Base-by-base conservation (phyloP, 2,888 invertebrate genomes). In the Diaphora mendica region DNA sequence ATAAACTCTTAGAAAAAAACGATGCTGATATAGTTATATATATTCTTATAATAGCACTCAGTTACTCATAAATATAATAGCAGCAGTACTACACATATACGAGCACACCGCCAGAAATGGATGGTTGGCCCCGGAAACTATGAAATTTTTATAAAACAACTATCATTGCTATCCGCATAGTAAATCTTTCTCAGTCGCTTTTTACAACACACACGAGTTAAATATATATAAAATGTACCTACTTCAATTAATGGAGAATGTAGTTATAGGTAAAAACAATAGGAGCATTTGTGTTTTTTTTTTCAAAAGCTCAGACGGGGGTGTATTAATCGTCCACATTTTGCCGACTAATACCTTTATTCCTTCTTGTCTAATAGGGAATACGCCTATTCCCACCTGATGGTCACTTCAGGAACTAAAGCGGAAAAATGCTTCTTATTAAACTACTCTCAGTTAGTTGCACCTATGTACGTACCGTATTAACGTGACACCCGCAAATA, bases 141-240 rank as follows among this genome's bases (percentile, higher is more conserved):
- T 62, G 67, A 70, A 70, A 74, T 68, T 74, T 71, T 71, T 71
- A 71, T 74, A 68, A 68, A 59, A 35, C 44, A 64, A 72, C 44
- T 15, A 35, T 30, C 15, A 44, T 8, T 15, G 42, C 66, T 62
- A 67, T 67, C 42, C 23, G 64, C 0, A 20, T 62, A 55, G 42
- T 59, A 69, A 62, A 72, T 68, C 33, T 33, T 44, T 62, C 35
- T n/a, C 62, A 42, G 67, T 72, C 5, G n/a, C 39, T 51, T 39
- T 73, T 68, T 65, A 66, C 66, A 55, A 71, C 17, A 67, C 67
- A 59, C 71, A 9, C 17, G 55, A 26, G 33, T n/a, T 17, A 48
- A 33, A 70, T 64, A 51, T 35, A 68, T 20, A 59, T 39, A 15
- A 11, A 30, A 39, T 68, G n/a, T 35, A 68, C n/a, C n/a, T n/a